Conservation (phyloP, 2,888 invertebrate genomes). For the Stenurella melanura region DNA sequence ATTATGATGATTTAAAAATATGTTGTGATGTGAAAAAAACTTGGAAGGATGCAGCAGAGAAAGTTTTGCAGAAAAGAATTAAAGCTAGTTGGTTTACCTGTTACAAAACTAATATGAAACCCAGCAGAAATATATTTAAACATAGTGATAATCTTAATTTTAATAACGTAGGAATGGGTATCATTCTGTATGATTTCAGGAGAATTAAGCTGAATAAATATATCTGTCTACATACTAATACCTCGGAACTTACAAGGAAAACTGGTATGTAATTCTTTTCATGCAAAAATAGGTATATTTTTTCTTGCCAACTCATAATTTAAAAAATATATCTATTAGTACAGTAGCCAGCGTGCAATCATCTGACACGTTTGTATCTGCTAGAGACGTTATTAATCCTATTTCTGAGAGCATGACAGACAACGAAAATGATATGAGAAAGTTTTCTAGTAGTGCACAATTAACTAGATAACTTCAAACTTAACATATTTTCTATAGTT, state of each 20-base stretch:
- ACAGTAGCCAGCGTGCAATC: too few species aligned
- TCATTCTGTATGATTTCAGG: conserved; percentile 63
- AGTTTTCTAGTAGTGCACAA: too few species aligned
- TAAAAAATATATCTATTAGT: too few species aligned
- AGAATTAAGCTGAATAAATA: conserved; percentile 60
- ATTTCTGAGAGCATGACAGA: too few species aligned
- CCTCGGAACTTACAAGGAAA: conserved; percentile 48
- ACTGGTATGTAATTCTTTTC: conserved; percentile 38
- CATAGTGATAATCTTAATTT: conserved; percentile 60
- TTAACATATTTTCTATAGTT: too few species aligned
- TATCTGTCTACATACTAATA: conserved; percentile 62
- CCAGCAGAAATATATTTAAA: conserved; percentile 51
- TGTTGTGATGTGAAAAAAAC: conserved; percentile 60
- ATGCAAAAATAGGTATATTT: too few species aligned
- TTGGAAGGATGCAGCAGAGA: conserved; percentile 63
- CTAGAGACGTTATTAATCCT: too few species aligned
- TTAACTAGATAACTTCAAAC: too few species aligned
- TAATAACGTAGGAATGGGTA: conserved; percentile 60
- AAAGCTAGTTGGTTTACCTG: conserved; percentile 64
- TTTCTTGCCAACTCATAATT: too few species aligned
- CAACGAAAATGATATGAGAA: too few species aligned
- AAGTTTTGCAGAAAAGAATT: conserved; percentile 58
- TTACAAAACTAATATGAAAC: conserved; percentile 51
- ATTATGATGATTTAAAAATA: conserved; percentile 61
- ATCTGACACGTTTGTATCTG: too few species aligned